Evolutionary conservation across 2,113 vertebrate species (phyloP).

Genomic region (Rissa tridactyla): DNA sequence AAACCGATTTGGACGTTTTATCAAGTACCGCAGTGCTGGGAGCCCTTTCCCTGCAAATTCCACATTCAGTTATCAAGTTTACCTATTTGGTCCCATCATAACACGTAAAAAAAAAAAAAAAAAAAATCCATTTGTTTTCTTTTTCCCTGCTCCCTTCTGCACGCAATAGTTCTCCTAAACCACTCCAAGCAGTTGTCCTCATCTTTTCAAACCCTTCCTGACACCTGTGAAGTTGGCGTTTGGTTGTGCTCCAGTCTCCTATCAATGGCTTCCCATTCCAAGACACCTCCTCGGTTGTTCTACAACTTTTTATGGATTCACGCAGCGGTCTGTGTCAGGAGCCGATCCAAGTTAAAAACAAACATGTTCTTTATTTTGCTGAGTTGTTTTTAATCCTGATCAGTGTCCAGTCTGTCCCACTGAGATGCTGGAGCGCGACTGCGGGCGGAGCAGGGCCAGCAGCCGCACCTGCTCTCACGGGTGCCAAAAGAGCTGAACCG

Average conservation of each 20-base stretch:
- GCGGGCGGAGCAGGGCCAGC: background rate
- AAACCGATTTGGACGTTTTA: background rate
- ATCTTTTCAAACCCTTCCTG: background rate
- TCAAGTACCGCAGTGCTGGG: background rate
- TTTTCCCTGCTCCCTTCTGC: background rate
- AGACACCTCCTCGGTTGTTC: background rate
- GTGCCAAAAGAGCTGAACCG: rapidly evolving
- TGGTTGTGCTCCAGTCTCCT: background rate
- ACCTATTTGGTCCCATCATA: background rate
- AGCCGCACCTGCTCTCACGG: background rate
- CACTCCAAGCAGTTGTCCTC: background rate
- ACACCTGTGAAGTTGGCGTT: background rate
- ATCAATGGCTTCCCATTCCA: background rate
- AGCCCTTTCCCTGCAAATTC: background rate
- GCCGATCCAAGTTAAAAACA: background rate
- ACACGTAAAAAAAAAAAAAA: background rate
- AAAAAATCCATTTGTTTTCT: background rate
- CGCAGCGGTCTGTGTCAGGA: background rate
- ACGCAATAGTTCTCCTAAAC: background rate
- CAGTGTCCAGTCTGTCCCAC: background rate
- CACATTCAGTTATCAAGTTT: background rate
- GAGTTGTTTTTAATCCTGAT: background rate
- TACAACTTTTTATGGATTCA: background rate
- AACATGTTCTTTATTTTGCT: background rate
- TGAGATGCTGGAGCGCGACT: rapidly evolving